Conservation (phyloP, 2,797 vertebrate species). For the Hyperoplus lanceolatus region DNA sequence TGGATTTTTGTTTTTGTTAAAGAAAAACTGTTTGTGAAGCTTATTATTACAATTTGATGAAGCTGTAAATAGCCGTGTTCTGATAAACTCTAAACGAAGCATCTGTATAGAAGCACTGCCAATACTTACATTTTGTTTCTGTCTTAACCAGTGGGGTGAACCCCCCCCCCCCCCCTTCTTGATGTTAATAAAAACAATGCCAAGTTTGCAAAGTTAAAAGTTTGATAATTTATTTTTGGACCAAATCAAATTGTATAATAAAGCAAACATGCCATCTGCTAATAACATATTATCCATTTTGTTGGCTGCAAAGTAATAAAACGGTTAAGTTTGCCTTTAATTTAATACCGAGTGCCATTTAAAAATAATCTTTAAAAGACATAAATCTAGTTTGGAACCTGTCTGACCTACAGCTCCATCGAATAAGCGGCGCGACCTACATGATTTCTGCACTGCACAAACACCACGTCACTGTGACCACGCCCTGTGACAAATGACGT, state of each 20-base stretch:
- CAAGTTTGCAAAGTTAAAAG: slow-evolving; percentile 39
- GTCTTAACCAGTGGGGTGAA: slow-evolving; percentile 6
- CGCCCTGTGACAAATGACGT: slow-evolving; percentile 37
- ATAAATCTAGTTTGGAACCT: too few relatives aligned
- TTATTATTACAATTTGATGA: slow-evolving; percentile 27
- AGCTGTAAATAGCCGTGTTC: slow-evolving; percentile 38
- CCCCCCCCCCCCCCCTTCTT: slow-evolving; percentile 3
- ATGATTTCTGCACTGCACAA: slow-evolving; percentile 58
- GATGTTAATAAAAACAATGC: slow-evolving; percentile 17
- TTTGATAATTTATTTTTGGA: slow-evolving; percentile 2
- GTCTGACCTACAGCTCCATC: too few relatives aligned
- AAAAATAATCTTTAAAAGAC: too few relatives aligned
- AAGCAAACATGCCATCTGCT: not conserved
- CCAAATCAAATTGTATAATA: not conserved
- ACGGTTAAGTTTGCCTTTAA: too few relatives aligned
- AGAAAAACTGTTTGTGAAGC: slow-evolving; percentile 33
- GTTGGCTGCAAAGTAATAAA: not conserved
- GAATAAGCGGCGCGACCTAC: slow-evolving; percentile 55
- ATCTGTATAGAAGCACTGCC: slow-evolving; percentile 59
- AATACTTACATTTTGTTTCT: slow-evolving; percentile 38
- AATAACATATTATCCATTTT: not conserved
- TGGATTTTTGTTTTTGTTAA: slow-evolving; percentile 34
- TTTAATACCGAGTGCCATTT: too few relatives aligned
- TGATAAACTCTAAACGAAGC: slow-evolving; percentile 29
- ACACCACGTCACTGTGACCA: slow-evolving; percentile 64